Evolutionary conservation across 2,888 invertebrate species (phyloP), one percentile per base, ranked within the genome.

Genomic region (Tolmerus cingulatus): DNA sequence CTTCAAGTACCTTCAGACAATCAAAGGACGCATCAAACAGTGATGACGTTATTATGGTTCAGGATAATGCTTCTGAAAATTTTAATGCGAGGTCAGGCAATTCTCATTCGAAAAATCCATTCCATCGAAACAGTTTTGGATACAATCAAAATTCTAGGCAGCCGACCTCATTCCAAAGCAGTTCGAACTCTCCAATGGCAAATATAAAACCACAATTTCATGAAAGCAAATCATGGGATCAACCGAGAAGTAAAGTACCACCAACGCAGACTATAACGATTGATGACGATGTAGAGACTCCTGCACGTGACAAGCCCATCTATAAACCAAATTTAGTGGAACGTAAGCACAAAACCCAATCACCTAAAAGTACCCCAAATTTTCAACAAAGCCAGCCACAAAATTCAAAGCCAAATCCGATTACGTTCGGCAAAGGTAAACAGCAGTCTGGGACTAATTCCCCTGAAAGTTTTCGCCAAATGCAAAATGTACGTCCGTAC

Each of bases 281-380:
- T 37, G 88, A 90, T 89, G 87, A 87, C 40, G 88, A 88, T 46
- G 78, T 87, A 55, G 88, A 88, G 23, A 86, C 87, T 34, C 87
- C 89, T 12, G 27, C 86, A 57, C 79, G 88, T n/a, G 90, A 90
- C 43, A 90, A 90, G 88, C 89, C 89, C 55, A 87, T 89, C 12
- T 90, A 89, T 74, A 90, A 89, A 87, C 90, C 90, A 8, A 90
- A 90, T 89, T 88, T 90, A 43, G 89, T 90, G 19, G 90, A 91
- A 43, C 90, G 91, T 85, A 90, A 90, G 87, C 46, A 92, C 92
- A 87, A 94, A 94, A 90, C 76, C 55, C 34, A 23, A 34, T 51
- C 55, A 81, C 40, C 55, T 66, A 86, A 77, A 55, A 86, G 12
- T n/a, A 86, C 30, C 30, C 37, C 34, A 43, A 85, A 34, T 19